Conservation (phyloP, 2,113 vertebrate species). For the Channa maculata region DNA sequence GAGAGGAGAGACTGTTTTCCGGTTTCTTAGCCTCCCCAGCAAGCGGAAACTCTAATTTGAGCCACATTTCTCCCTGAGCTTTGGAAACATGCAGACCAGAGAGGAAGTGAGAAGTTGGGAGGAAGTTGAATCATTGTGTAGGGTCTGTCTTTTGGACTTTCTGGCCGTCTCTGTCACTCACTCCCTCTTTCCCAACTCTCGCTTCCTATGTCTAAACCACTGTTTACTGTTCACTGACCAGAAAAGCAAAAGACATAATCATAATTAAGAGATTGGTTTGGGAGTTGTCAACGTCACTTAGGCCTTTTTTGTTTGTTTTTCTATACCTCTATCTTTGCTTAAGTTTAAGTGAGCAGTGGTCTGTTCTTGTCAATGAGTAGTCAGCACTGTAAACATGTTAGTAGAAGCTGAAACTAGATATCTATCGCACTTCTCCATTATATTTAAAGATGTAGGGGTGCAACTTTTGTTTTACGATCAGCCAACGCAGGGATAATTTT, state of each 20-base stretch:
- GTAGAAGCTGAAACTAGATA: too few relatives aligned
- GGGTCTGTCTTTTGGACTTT: constrained; percentile 59
- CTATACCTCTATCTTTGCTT: constrained; percentile 15
- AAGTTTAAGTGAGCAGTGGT: constrained; percentile 65
- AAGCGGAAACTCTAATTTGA: constrained; percentile 84
- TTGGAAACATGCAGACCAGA: constrained; percentile 58
- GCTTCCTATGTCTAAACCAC: constrained; percentile 26
- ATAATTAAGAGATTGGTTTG: constrained; percentile 14
- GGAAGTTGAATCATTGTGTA: constrained; percentile 81
- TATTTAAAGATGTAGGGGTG: too few relatives aligned
- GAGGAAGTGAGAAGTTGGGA: constrained; percentile 79
- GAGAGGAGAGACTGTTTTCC: constrained; percentile 56
- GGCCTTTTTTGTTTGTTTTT: constrained; percentile 27
- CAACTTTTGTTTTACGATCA: too few relatives aligned
- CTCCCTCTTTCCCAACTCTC: constrained; percentile 23
- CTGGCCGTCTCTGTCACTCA: constrained; percentile 40
- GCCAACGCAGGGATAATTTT: too few relatives aligned
- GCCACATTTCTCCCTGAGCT: constrained; percentile 80
- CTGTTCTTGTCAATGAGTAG: constrained; percentile 49
- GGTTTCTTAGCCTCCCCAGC: constrained; percentile 73
- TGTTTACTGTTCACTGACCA: neutral
- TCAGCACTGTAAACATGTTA: constrained; percentile 12
- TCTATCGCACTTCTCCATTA: too few relatives aligned
- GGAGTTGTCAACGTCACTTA: constrained; percentile 8
- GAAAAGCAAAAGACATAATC: constrained; percentile 16